These are phyloP conservation scores for Vicugna pacos DNA, from an alignment of 2,113 vertebrate genomes.

Conservation along the genomic window DNA sequence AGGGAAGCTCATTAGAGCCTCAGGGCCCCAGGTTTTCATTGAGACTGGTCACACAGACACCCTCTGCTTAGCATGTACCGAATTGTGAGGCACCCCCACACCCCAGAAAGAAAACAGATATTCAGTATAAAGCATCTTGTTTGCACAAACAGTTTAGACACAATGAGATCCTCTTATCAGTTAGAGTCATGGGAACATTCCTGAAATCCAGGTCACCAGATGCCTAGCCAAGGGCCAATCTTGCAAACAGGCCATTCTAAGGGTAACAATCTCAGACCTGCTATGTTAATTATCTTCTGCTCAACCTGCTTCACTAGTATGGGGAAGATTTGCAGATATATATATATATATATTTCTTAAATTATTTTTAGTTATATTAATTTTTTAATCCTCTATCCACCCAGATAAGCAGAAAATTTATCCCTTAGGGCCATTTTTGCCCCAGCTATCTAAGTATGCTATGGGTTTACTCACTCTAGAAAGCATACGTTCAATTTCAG, in stretches of 20 bases:
- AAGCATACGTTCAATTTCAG: not conserved
- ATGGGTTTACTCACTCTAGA: not conserved
- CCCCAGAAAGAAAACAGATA: not conserved
- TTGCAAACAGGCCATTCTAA: not conserved
- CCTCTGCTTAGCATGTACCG: not conserved
- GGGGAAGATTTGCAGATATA: not conserved
- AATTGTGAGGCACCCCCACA: not conserved
- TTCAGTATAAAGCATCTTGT: not conserved
- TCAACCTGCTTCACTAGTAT: not conserved
- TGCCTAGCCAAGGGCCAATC: not conserved
- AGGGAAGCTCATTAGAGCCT: not conserved
- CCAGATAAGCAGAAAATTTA: not conserved
- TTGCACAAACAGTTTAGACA: not conserved
- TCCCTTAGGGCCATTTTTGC: not conserved
- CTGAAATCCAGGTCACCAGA: not conserved
- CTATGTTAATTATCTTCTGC: not conserved
- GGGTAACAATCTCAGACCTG: not conserved
- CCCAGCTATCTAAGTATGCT: not conserved
- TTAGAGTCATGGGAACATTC: not conserved
- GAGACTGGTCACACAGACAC: too few species aligned
- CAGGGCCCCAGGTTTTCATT: not conserved
- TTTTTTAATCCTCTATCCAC: not conserved
- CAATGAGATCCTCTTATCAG: not conserved
- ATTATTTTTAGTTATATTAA: conserved; percentile 25
- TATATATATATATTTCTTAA: not conserved